Conservation (phyloP, 2,113 vertebrate genomes). For the Thalassoma bifasciatum region DNA sequence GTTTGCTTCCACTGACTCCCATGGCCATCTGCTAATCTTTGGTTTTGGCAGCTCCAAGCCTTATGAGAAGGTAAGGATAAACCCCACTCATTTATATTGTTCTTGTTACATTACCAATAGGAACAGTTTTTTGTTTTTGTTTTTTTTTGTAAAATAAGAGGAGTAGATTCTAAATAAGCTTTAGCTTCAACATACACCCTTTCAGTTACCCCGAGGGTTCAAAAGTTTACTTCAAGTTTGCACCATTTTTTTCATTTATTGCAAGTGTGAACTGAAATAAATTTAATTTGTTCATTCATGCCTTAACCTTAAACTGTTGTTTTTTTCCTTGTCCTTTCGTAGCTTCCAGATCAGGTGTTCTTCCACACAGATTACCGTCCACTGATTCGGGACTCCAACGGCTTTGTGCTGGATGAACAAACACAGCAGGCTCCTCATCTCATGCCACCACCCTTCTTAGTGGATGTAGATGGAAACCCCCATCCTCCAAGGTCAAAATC, state of each 20-base stretch:
- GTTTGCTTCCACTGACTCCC: conserved; percentile 97
- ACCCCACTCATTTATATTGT: background rate
- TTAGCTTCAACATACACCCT: no score
- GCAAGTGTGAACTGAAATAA: no score
- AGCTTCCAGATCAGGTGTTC: conserved; percentile 99
- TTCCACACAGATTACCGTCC: conserved; percentile 99
- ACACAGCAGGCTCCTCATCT: conserved; percentile 98
- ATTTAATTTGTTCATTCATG: no score
- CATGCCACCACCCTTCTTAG: conserved; percentile 97
- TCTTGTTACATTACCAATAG: background rate
- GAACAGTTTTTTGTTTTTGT: no score
- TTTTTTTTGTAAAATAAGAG: no score
- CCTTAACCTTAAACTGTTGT: background rate
- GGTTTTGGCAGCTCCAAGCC: conserved; percentile 94
- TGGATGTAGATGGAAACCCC: conserved; percentile 98
- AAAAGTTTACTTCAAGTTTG: no score
- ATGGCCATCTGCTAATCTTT: conserved; percentile 96
- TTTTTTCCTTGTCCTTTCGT: conserved; percentile 4
- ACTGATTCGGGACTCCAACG: conserved; percentile 92
- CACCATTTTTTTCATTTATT: no score
- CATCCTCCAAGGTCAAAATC: conserved; percentile 90
- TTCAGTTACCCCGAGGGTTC: no score
- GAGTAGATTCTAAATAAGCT: no score
- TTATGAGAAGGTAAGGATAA: conserved; percentile 90
- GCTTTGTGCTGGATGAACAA: conserved; percentile 97